A percentile compares a stretch with the other conserved stretches of the same genome.
These are phyloP conservation scores for Phacellophora camtschatica DNA, from an alignment of 30 jellyfish, hydroid and myxozoan species.

Conservation along the genomic window DNA sequence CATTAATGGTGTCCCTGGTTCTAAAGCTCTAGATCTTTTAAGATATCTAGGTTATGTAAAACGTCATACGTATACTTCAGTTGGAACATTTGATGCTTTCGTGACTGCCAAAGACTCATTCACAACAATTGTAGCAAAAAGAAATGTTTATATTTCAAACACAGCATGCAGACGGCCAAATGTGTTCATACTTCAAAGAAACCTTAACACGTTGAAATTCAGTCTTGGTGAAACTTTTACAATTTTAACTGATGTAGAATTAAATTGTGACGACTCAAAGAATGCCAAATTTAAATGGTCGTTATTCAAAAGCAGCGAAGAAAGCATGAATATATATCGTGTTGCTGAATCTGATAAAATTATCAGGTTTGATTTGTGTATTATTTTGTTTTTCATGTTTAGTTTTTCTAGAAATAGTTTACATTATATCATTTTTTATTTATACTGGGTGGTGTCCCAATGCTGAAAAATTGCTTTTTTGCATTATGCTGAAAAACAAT, in stretches of 20 bases:
- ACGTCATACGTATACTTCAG: background rate
- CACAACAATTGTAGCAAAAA: background rate
- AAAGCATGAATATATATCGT: background rate
- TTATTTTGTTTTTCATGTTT: background rate
- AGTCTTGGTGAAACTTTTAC: conserved; percentile 26
- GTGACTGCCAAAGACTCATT: conserved; percentile 13
- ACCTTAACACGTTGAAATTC: background rate
- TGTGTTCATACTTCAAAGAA: background rate
- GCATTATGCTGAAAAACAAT: no score
- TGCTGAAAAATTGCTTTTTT: no score
- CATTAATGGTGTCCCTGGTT: background rate
- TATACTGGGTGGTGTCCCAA: no score
- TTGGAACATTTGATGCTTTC: background rate
- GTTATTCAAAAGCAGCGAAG: background rate
- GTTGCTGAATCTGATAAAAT: conserved; percentile 41
- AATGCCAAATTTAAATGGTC: conserved; percentile 24
- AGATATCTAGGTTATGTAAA: background rate
- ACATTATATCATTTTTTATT: no score
- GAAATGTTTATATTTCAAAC: conserved; percentile 15
- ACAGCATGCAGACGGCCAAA: conserved; percentile 21
- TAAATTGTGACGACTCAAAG: conserved; percentile 33
- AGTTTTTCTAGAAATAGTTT: background rate
- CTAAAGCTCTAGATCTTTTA: background rate
- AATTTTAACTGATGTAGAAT: conserved; percentile 1
- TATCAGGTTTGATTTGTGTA: background rate